Evolutionary conservation across 2,797 vertebrate genomes (phyloP), one percentile per base, ranked within the genome.

Genomic region (Rhadinocentrus ornatus): DNA sequence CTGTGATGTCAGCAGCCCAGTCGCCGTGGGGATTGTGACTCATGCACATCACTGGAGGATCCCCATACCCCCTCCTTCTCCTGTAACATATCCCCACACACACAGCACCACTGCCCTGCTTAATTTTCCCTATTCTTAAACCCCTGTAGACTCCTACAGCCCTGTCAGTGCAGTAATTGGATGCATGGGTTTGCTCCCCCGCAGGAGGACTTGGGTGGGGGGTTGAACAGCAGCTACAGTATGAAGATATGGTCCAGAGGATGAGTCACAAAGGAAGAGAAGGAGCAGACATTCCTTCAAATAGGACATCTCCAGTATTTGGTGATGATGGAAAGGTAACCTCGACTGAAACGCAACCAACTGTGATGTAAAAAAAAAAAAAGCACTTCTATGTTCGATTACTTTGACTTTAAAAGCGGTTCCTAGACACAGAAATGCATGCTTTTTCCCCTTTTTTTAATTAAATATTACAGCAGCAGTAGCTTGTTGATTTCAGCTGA

Each of bases 11-110:
- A 91, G 69, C 69, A 53, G 65, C 80, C 62, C 27, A 48, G 67
- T 71, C 64, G 56, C 81, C n/a, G 34, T 61, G 75, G 86, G 86
- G 77, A 81, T 16, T 69, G 77, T 91, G 90, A 92, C 84, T 91
- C 89, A 92, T 76, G 20, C 52, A 0, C 76, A 57, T 80, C 80
- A 83, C 63, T 44, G 10, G 64, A 85, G 77, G 69, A 82, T 63
- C 44, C 63, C 60, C 65, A 13, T 59, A 50, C 39, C 41, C 32
- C 9, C 15, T 12, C 24, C 62, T 52, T 44, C 41, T 6, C 41
- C 41, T 44, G 41, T 41, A 20, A 35, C 71, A 54, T 44, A 52
- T 66, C 68, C 59, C 39, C 55, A 46, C 67, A 59, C 52, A 24
- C 63, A 35, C 54, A 64, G 16, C 68, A 75, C 70, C 54, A 67